A percentile compares a stretch with the other conserved stretches of the same genome.
phyloP scores from a whole-genome alignment of 2,113 vertebrate species.

The Saccopteryx leptura region DNA sequence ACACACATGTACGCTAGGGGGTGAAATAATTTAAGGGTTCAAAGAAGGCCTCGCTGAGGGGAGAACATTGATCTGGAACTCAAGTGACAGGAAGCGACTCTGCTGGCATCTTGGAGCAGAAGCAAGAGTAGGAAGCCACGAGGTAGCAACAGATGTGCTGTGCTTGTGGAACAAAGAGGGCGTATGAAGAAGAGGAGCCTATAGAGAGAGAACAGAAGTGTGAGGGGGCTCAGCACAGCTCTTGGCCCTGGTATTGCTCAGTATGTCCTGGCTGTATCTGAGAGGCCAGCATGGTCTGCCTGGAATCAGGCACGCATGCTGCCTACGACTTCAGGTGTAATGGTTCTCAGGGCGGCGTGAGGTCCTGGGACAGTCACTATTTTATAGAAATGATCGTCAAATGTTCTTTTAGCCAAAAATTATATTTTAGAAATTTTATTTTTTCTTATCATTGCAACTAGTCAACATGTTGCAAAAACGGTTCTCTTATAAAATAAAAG shows the following conservation, averaged over 20 bases:
- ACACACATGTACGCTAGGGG: rapidly evolving
- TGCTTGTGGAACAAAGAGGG: not conserved
- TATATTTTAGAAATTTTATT: not conserved
- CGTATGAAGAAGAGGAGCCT: not conserved
- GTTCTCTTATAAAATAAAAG: constrained; percentile 47
- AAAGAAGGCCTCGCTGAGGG: not conserved
- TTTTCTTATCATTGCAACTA: not conserved
- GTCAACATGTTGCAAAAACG: not conserved
- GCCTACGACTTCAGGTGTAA: not conserved
- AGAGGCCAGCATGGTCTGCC: not conserved
- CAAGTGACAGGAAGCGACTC: not conserved
- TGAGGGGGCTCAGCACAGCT: not conserved
- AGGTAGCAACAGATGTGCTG: not conserved
- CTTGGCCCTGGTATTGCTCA: rapidly evolving
- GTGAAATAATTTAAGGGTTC: not conserved
- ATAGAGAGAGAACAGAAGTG: not conserved
- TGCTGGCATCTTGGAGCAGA: not conserved
- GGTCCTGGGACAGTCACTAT: not conserved
- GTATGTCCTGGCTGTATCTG: too few relatives aligned
- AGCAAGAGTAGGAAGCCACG: not conserved
- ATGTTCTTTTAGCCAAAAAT: constrained; percentile 29
- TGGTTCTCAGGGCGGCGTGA: not conserved
- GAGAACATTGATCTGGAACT: not conserved
- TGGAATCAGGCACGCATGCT: not conserved
- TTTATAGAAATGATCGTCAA: constrained; percentile 31